Evolutionary conservation across 2,888 invertebrate genomes (phyloP), one percentile per base, ranked within the genome.

Genomic region (Timema podura): DNA sequence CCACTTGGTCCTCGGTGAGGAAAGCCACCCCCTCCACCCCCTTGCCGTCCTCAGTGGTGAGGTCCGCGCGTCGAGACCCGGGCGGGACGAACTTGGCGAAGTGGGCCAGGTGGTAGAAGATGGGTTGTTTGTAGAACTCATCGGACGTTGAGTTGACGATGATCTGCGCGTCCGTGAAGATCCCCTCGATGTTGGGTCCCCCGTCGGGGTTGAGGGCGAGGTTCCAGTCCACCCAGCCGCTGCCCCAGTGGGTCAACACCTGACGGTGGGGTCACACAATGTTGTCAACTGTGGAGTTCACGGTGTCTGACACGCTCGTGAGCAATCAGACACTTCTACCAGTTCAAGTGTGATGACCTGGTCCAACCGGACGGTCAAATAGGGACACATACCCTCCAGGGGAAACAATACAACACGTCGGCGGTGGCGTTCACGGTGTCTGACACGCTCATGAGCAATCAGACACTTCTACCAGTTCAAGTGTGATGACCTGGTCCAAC

Each of bases 181-280:
- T 5, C 44, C 11, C 7, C 5, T 30, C 30, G 11, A 30, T 44
- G 44, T 44, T 45, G 44, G 61, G 61, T 2, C 61, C 61, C 5
- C 61, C 61, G 6, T 9, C 3, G 11, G n/a, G 61, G 61, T 61
- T 45, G 10, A 61, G 61, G 11, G 61, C 61, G 11, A 61, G 61
- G 61, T 61, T 61, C 61, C 61, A 61, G 61, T 61, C 61, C 30
- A 45, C 45, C 61, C 61, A 61, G 61, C 61, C 61, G 61, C 10
- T 45, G 44, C 30, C 61, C 10, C 61, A 30, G 30, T 61, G 30
- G 61, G 30, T 30, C 30, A 30, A 30, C 30, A 30, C 30, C 30
- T 30, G 30, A 30, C 2, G 30, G 3, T 3, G 30, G 30, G 30
- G 30, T 30, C 30, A 30, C 30, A 30, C 1, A 30, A 30, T 30